Percentiles rank a stretch among this genome's conserved stretches.
Conservation (phyloP, 2,888 invertebrate genomes). For the Ectemnius lituratus region DNA sequence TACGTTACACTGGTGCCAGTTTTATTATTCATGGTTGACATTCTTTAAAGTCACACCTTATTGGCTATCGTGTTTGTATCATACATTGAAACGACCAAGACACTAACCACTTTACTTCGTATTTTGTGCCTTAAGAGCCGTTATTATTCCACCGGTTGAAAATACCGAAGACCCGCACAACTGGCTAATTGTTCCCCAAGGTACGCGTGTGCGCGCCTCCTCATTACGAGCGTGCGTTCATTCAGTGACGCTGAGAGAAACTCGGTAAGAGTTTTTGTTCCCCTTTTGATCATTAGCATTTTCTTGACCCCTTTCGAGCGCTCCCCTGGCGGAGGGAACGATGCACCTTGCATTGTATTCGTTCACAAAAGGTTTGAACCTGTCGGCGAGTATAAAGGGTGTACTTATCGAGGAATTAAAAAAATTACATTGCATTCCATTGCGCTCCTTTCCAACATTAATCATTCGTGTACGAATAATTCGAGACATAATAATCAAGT, state of each 20-base stretch:
- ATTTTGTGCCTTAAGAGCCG: background rate
- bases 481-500: background rate
- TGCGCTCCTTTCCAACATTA: background rate
- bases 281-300: background rate
- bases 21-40: slow-evolving; percentile 21
- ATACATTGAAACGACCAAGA: background rate
- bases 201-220: background rate
- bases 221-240: background rate
- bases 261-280: background rate
- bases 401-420: too few species aligned
- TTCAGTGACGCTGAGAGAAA: background rate
- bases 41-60: slow-evolving; percentile 30
- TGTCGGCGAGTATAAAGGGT: slow-evolving; percentile 13
- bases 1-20: background rate
- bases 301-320: slow-evolving; percentile 7
- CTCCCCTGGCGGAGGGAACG: slow-evolving; percentile 2
- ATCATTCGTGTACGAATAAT: background rate
- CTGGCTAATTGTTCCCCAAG: background rate
- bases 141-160: background rate
- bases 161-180: background rate
- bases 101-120: background rate
- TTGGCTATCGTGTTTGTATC: slow-evolving; percentile 2
- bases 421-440: background rate
- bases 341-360: slow-evolving; percentile 1
- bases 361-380: slow-evolving; percentile 12